phyloP scores from a whole-genome alignment of 2,113 vertebrate genomes.

The Candoia aspera region DNA sequence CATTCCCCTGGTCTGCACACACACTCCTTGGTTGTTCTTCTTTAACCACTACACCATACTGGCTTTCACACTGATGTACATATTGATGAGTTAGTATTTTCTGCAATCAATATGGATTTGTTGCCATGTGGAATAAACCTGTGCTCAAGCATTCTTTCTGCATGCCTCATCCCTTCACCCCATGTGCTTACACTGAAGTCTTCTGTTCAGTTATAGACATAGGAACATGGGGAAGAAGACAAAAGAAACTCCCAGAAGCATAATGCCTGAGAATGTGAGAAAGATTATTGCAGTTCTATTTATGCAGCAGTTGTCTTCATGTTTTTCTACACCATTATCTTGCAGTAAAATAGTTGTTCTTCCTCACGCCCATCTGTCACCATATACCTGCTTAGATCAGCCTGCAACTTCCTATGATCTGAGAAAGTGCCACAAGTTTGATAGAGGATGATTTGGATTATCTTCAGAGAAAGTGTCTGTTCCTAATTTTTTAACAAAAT shows the following conservation, averaged over 20 bases:
- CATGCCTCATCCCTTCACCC: neutral
- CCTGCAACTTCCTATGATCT: neutral
- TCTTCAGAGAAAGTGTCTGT: constrained; percentile 18
- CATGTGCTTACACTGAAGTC: neutral
- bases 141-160: neutral
- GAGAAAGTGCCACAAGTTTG: neutral
- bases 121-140: neutral
- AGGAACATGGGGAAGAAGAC: neutral
- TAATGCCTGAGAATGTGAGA: neutral
- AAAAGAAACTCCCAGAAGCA: no score
- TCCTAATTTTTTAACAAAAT: neutral
- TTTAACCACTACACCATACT: no score
- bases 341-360: neutral
- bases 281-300: neutral
- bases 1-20: no score
- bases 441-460: neutral
- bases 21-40: no score
- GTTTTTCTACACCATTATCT: neutral
- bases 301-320: neutral
- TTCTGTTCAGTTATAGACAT: neutral
- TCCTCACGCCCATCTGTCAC: neutral
- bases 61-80: neutral
- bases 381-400: neutral
- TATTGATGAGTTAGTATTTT: neutral
- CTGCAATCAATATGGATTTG: neutral